Percentiles rank a stretch among this genome's conserved stretches.
These are phyloP conservation scores for Drosophila planitibia DNA, from an alignment of 2,888 invertebrate species.

Conservation along the genomic window DNA sequence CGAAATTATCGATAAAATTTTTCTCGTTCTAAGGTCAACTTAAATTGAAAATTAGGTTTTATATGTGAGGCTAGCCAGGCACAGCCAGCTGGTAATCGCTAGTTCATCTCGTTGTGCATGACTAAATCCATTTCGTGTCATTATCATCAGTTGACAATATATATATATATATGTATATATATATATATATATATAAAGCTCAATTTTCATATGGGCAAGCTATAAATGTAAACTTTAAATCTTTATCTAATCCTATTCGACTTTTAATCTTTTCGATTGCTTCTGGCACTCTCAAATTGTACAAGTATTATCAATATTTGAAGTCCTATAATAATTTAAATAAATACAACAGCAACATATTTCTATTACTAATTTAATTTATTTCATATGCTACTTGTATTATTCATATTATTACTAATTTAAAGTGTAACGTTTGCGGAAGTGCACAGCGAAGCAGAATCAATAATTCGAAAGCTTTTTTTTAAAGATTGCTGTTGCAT, in stretches of 20 bases:
- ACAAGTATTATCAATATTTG: neutral
- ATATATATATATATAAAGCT: neutral
- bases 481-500: neutral
- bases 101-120: conserved; percentile 65
- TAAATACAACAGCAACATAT: neutral
- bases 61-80: conserved; percentile 26
- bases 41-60: conserved; percentile 68
- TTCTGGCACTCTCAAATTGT: neutral
- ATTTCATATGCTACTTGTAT: neutral
- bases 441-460: conserved; percentile 5
- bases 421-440: conserved; percentile 10
- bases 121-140: conserved; percentile 48
- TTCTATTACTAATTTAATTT: neutral
- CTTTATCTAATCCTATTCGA: conserved; percentile 4
- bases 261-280: neutral
- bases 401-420: neutral
- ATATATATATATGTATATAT: neutral
- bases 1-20: conserved; percentile 83
- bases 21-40: conserved; percentile 73
- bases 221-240: neutral
- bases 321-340: neutral
- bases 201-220: neutral
- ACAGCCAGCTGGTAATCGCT: conserved; percentile 23
- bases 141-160: conserved; percentile 24
- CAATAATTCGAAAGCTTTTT: conserved; percentile 2